Conservation (phyloP, 1,140 invertebrate species). For the Trachelipus rathkii region DNA sequence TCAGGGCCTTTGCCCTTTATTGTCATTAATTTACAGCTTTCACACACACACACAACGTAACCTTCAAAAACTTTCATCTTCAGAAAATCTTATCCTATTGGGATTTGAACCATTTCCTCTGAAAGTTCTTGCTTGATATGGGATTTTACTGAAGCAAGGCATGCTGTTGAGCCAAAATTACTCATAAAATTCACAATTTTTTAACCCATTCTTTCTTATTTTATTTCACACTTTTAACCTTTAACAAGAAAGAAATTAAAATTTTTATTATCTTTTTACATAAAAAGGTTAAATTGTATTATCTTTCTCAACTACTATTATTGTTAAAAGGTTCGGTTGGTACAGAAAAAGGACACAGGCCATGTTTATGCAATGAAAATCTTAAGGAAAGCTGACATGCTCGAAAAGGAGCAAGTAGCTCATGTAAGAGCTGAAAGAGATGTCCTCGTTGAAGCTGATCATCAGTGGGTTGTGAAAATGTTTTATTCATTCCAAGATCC, state of each 20-base stretch:
- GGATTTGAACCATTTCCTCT: no score
- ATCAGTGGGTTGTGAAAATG: conserved; percentile 99
- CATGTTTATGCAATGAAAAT: conserved; percentile 99
- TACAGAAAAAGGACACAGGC: conserved; percentile 99
- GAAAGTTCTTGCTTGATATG: no score
- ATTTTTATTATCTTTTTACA: background rate
- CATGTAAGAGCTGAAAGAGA: conserved; percentile 98
- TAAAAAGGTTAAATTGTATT: background rate
- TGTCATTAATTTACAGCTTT: no score
- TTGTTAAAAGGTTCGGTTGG: conserved; percentile 73
- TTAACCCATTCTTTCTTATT: no score
- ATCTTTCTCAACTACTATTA: background rate
- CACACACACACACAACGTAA: no score
- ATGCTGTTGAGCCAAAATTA: no score
- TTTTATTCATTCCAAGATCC: conserved; percentile 99
- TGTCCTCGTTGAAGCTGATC: conserved; percentile 96
- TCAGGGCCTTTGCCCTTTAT: no score
- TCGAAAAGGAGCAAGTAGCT: conserved; percentile 98
- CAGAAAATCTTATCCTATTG: no score
- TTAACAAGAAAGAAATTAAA: background rate
- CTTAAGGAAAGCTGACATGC: conserved; percentile 96
- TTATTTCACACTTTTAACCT: background rate
- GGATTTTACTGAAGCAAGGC: no score
- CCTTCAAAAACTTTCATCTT: no score
- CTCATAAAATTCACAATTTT: no score